A percentile compares a stretch with the other conserved stretches of the same genome.
Conservation (phyloP, 2,797 vertebrate genomes). For the Helarctos malayanus region DNA sequence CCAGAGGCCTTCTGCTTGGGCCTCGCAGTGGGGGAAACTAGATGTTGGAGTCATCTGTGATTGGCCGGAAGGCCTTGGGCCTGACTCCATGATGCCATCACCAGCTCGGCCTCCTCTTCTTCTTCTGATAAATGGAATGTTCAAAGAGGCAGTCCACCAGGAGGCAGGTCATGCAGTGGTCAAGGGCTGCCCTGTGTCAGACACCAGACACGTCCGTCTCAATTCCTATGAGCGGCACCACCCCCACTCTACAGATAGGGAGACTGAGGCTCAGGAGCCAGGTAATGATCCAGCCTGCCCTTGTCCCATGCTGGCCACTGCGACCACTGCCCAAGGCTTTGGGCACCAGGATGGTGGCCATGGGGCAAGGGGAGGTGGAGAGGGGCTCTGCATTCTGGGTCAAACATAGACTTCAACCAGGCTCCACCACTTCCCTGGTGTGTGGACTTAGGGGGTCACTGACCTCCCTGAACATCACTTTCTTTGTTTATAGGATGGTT, state of each 20-base stretch:
- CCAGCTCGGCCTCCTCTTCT: background rate
- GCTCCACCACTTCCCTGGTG: background rate
- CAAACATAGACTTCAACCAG: background rate
- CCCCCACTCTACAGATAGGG: background rate
- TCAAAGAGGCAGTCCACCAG: background rate
- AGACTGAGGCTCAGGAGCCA: background rate
- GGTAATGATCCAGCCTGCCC: too few species aligned
- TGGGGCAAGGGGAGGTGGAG: background rate
- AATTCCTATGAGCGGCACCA: background rate
- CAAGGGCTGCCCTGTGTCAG: background rate
- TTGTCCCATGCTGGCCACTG: background rate
- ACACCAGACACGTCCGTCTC: background rate
- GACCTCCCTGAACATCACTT: background rate
- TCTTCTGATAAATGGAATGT: background rate
- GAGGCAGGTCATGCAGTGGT: background rate
- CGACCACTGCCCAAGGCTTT: background rate
- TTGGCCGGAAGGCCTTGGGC: background rate
- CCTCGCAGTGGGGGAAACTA: background rate
- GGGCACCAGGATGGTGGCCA: background rate
- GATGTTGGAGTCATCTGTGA: fast-evolving
- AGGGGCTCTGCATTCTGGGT: background rate
- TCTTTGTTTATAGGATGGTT: background rate
- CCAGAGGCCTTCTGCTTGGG: too few species aligned
- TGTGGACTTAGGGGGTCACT: background rate
- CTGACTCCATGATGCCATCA: background rate